Conservation (phyloP, 2,888 invertebrate species). For the Cheilosia soror region DNA sequence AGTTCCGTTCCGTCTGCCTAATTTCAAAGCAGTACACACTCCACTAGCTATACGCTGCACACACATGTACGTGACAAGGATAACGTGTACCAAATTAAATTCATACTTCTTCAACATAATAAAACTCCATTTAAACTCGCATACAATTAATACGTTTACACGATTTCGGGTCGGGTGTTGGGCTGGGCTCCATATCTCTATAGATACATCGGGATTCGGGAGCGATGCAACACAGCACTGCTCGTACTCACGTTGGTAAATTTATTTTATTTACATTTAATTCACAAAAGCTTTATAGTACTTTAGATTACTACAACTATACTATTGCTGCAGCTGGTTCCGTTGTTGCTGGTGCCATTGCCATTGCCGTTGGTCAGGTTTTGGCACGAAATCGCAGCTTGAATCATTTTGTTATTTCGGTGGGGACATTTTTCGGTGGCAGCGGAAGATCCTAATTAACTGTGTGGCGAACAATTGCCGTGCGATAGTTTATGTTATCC, state of each 20-base stretch:
- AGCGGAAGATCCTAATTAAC: constrained; percentile 64
- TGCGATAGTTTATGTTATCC: constrained; percentile 65
- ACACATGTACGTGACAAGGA: constrained; percentile 64
- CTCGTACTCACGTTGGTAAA: constrained; percentile 42
- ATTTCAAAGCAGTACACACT: constrained; percentile 38
- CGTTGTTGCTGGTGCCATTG: constrained; percentile 38
- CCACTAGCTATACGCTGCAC: constrained; percentile 21
- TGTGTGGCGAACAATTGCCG: constrained; percentile 60
- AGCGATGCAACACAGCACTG: constrained; percentile 23
- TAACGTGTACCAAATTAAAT: constrained; percentile 69
- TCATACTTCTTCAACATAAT: constrained; percentile 67
- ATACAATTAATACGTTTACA: constrained; percentile 74
- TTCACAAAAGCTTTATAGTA: constrained; percentile 67
- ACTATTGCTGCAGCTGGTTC: constrained; percentile 54
- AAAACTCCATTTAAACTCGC: constrained; percentile 68
- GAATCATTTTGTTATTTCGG: constrained; percentile 57
- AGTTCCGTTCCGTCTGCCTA: constrained; percentile 14
- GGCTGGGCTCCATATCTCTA: constrained; percentile 9
- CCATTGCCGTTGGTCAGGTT: constrained; percentile 52
- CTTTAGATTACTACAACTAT: constrained; percentile 58
- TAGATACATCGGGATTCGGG: neutral
- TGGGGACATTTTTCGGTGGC: constrained; percentile 51
- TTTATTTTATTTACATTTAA: constrained; percentile 73
- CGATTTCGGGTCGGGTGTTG: constrained; percentile 35
- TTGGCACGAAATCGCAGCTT: constrained; percentile 55